Evolutionary conservation across 2,113 vertebrate genomes (phyloP), one percentile per base, ranked within the genome.

Genomic region (Sebastes schlegelii): DNA sequence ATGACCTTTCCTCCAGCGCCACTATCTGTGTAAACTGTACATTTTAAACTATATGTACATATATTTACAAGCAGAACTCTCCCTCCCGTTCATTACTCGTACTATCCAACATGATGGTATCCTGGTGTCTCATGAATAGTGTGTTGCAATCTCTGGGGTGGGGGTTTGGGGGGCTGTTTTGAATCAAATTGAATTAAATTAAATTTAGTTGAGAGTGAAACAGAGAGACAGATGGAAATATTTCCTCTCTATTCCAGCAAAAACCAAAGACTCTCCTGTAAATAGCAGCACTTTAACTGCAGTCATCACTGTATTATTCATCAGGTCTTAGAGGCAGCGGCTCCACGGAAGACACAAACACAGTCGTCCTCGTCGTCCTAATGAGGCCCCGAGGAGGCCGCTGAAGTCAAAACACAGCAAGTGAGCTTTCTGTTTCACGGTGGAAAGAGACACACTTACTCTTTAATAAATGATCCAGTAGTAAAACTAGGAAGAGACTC

Each of bases 271-370:
- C 67, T 61, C 13, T 51, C 34, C 7, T 26, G 63, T 74, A 78
- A 88, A 77, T 64, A 80, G 43, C 40, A 19, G 40, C 76, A 74
- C 72, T 80, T 82, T 81, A 77, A 65, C 77, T 77, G 43, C 55
- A 67, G 65, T 73, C 67, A 64, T 54, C 49, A 51, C 58, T 91
- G 62, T 75, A 89, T 92, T 84, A 92, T 91, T 89, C 73, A 90
- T 90, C 74, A 65, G 64, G 43, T 54, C 71, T 70, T 51, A 46
- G 40, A 80, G 78, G 70, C 79, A 72, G 48, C 12, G 7, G 52
- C 64, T 74, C 73, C 71, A 65, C 73, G 65, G 51, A 71, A 79
- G 75, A 65, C 69, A 55, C 34, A 74, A 78, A 69, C 79, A 80
- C 62, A 79, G 77, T 64, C 84, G 43, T 79, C 45, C 51, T 67